Evolutionary conservation across 2,888 invertebrate genomes (phyloP), one percentile per base, ranked within the genome.

Genomic region (Sisyra nigra): DNA sequence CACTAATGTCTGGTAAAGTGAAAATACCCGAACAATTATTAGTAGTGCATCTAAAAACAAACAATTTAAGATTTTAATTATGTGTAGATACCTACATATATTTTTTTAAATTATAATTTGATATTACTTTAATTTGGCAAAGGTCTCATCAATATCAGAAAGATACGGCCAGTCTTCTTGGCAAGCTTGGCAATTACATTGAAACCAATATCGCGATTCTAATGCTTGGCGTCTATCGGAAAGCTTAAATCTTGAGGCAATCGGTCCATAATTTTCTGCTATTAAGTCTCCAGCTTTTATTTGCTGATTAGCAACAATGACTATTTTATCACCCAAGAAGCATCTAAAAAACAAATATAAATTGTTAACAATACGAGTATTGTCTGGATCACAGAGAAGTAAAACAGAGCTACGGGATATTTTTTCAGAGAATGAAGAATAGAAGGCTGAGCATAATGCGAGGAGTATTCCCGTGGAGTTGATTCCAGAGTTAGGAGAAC

Each of bases 251-350:
- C 75, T 69, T 0, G 71, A 72, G 55, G 83, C 87, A 51, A 81
- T 71, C 0, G 86, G 86, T 0, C 87, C 88, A 57, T 89, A 89
- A 62, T 87, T 87, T 54, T 88, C 88, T 0, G 80, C 75, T 0
- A 87, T 71, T n/a, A 72, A 55, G 34, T 81, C 79, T 1, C 80
- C 80, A 0, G 70, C 60, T 4, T 63, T 55, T 41, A 86, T 59
- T 0, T 82, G 78, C 3, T 80, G 71, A 0, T 71, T 68, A 0
- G 83, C 74, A 7, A 74, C 68, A 2, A 87, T 64, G 1, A 87
- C 73, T 40, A 89, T 74, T 44, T 72, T 71, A 45, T 74, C 76
- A 0, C 84, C 84, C 30, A 74, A 69, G 54, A 85, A 87, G 58
- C 80, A 80, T 54, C 87, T 81, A 50, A 24, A 57, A 59, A 33